phyloP scores from a whole-genome alignment of 2,888 invertebrate genomes.

The Lycia hirtaria region DNA sequence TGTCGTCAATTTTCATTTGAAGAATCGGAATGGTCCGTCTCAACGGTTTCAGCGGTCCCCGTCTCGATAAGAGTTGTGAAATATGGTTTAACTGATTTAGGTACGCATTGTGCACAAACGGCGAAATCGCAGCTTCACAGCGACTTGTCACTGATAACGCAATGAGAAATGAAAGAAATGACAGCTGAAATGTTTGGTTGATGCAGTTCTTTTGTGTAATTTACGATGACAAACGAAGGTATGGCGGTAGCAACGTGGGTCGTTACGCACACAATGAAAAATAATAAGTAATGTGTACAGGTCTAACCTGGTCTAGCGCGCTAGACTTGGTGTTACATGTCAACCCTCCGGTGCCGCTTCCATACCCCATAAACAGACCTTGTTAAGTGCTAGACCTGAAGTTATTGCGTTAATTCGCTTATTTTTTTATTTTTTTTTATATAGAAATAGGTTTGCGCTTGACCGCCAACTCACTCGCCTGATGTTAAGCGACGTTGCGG shows the following conservation, averaged over 20 bases:
- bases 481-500: too few species aligned
- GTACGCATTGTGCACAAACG: conserved; percentile 9
- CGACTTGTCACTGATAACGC: conserved; percentile 5
- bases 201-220: background rate
- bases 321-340: too few species aligned
- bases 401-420: too few species aligned
- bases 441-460: too few species aligned
- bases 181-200: background rate
- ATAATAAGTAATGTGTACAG: too few species aligned
- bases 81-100: conserved; percentile 10
- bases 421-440: too few species aligned
- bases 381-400: too few species aligned
- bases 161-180: conserved; percentile 1
- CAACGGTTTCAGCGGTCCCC: background rate
- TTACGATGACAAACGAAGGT: background rate
- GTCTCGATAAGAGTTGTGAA: conserved; percentile 7
- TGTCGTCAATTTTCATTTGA: conserved; percentile 12
- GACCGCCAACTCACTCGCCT: too few species aligned
- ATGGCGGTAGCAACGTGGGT: background rate
- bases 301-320: too few species aligned
- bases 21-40: conserved; percentile 1
- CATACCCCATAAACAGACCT: too few species aligned
- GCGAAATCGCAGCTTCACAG: conserved; percentile 1
- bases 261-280: background rate
- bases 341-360: too few species aligned